These are phyloP conservation scores for Ypsolopha sequella DNA, from an alignment of 2,888 invertebrate species.

Conservation along the genomic window DNA sequence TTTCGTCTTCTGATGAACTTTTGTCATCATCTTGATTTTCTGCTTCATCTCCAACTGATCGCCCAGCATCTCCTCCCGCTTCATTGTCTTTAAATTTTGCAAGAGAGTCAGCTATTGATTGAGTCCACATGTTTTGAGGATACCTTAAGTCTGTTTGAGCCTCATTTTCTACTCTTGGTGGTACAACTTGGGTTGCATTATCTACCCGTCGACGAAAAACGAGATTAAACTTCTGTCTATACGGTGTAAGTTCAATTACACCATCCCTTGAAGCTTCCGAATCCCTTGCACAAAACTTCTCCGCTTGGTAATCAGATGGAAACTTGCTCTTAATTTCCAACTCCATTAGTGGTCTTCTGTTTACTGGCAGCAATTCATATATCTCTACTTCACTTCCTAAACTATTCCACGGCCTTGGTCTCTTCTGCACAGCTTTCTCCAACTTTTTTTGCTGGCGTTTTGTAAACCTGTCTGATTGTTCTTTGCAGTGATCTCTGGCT, in stretches of 20 bases:
- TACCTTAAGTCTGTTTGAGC: constrained; percentile 79
- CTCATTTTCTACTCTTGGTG: constrained; percentile 43
- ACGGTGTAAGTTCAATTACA: constrained; percentile 74
- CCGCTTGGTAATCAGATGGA: constrained; percentile 55
- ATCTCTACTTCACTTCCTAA: constrained; percentile 78
- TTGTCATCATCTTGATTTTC: constrained; percentile 8
- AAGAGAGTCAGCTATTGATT: constrained; percentile 62
- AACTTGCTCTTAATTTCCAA: constrained; percentile 77
- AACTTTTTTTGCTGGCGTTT: constrained; percentile 69
- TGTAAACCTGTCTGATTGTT: constrained; percentile 62
- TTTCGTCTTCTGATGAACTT: constrained; percentile 19
- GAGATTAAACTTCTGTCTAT: constrained; percentile 67
- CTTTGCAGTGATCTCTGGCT: constrained; percentile 65
- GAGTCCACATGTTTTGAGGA: constrained; percentile 78
- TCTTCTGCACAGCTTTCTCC: constrained; percentile 69
- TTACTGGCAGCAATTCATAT: constrained; percentile 57
- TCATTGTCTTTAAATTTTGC: constrained; percentile 20
- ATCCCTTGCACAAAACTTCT: constrained; percentile 64
- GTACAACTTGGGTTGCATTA: constrained; percentile 69
- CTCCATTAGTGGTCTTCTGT: constrained; percentile 72
- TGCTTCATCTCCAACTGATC: constrained; percentile 10
- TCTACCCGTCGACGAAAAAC: constrained; percentile 71
- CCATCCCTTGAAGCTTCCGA: constrained; percentile 75
- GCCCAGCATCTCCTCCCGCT: constrained; percentile 15
- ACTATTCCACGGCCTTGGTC: constrained; percentile 68